Conservation (phyloP, 2,113 vertebrate genomes). For the Polyodon spathula region DNA sequence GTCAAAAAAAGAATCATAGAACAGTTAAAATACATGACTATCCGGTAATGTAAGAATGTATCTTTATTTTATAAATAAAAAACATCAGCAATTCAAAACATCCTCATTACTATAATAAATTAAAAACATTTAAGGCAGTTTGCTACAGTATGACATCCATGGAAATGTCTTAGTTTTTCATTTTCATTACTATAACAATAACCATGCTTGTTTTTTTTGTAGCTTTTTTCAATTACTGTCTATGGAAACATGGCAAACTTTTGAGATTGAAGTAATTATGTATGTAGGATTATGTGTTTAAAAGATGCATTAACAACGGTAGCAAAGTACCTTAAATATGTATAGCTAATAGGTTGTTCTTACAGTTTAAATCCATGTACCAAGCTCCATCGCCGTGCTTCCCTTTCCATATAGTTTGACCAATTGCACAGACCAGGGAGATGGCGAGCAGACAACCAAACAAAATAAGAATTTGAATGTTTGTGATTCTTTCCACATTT, state of each 20-base stretch:
- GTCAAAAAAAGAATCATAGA: constrained; percentile 62
- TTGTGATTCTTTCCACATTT: constrained; percentile 94
- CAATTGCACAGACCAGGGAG: constrained; percentile 89
- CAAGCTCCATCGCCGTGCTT: constrained; percentile 80
- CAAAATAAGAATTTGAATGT: constrained; percentile 92
- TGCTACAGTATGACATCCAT: neutral
- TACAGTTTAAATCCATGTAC: constrained; percentile 96
- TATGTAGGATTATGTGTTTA: neutral
- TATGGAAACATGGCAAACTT: too few relatives aligned
- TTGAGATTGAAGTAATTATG: too few relatives aligned
- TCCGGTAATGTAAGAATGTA: constrained; percentile 44
- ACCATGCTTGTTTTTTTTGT: too few relatives aligned
- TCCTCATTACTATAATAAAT: too few relatives aligned
- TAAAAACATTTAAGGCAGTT: too few relatives aligned
- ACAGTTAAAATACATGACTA: constrained; percentile 50
- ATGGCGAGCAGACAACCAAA: constrained; percentile 94
- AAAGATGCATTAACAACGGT: neutral
- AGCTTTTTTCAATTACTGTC: too few relatives aligned
- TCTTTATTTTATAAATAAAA: constrained; percentile 57
- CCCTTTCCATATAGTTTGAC: constrained; percentile 90
- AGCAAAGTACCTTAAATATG: neutral
- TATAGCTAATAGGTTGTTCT: constrained; percentile 44
- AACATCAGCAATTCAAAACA: neutral
- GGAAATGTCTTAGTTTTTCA: neutral
- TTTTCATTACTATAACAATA: too few relatives aligned